Base-by-base conservation (phyloP, 2,888 invertebrate genomes). In the Epistrophella euchroma region DNA sequence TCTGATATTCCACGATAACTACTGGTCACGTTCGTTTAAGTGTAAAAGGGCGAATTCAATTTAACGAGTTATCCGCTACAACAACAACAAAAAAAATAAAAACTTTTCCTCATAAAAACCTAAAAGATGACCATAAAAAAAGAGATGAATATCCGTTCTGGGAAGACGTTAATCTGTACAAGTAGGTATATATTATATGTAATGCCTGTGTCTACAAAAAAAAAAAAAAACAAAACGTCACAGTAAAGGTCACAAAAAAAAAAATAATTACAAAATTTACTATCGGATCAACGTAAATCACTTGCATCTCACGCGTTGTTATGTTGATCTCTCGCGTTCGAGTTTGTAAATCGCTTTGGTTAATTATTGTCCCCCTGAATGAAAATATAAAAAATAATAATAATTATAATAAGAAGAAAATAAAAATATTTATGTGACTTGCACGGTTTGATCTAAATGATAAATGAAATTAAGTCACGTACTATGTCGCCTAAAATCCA, bases 381-480 rank as follows among this genome's bases (percentile, higher is more conserved):
- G 35, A 22, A 43, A 47, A 32, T 28, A 47, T 9, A 55, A 56
- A 17, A 71, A 10, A 37, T 13, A 43, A 45, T 19, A 32, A 56
- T 28, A 22, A 15, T 11, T 15, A 11, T 17, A 50, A 37, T 1
- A 35, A 32, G 37, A 68, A 22, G 43, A 68, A 70, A 62, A 68
- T 37, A 56, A 62, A 62, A 71, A 79, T 37, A 79, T 80, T 84
- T 76, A 80, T 68, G 56, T 70, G 72, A 62, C 72, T 81, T 60
- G 84, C 60, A 60, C 79, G 43, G 62, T 72, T 64, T 74, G 81
- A 82, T 86, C 86, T 73, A 64, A 77, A 74, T 86, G 86, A 86
- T 81, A 86, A 86, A 77, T 77, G 70, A 86, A 86, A 86, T 86
- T 82, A 86, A 81, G 81, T 86, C 86, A 86, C 86, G 86, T 86